Percentiles rank a stretch among this genome's conserved stretches.
Evolutionary conservation across 2,888 invertebrate species (phyloP).

Genomic region (Napeogenes inachia): DNA sequence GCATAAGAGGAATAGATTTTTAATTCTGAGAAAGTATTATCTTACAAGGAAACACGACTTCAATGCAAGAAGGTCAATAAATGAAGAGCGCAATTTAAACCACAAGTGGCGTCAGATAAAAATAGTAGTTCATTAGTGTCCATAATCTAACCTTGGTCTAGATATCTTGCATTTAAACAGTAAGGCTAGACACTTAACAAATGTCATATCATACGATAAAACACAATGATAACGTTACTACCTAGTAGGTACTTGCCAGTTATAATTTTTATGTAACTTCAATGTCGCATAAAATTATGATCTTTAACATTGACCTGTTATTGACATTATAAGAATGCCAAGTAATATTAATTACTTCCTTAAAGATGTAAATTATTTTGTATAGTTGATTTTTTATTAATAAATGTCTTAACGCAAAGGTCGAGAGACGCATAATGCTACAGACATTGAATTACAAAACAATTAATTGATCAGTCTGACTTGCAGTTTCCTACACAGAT

Average conservation of each 20-base stretch:
- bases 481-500: constrained; percentile 20
- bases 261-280: too few relatives aligned
- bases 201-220: too few relatives aligned
- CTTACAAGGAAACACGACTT: constrained; percentile 44
- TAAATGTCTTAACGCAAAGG: background rate
- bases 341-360: constrained; percentile 4
- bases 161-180: background rate
- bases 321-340: constrained; percentile 1
- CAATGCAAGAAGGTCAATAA: constrained; percentile 8
- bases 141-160: too few relatives aligned
- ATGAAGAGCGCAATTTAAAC: background rate
- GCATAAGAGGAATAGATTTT: constrained; percentile 60
- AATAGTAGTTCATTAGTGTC: background rate
- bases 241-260: too few relatives aligned
- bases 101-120: background rate
- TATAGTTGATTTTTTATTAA: background rate
- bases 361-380: background rate
- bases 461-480: constrained; percentile 29
- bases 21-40: constrained; percentile 35
- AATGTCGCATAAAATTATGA: too few relatives aligned
- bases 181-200: constrained; percentile 2
- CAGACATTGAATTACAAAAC: background rate
- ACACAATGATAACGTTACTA: too few relatives aligned
- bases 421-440: background rate
- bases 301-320: too few relatives aligned